Evolutionary conservation across 2,797 vertebrate species (phyloP).

Genomic region (Vultur gryphus): DNA sequence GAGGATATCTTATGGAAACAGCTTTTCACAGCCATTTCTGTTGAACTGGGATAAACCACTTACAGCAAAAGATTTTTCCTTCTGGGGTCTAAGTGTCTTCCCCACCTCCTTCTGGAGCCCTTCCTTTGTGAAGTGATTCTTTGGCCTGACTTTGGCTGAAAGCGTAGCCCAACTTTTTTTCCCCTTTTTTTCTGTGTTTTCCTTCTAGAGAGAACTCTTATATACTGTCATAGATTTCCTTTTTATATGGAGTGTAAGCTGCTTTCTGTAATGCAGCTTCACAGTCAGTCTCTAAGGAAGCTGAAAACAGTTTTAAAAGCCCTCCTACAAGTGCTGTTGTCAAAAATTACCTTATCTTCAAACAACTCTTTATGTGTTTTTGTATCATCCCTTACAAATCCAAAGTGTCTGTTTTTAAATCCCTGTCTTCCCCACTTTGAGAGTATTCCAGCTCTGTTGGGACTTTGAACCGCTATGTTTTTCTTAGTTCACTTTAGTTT

Average conservation of each 20-base stretch:
- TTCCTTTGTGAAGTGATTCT: background rate
- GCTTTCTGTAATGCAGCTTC: background rate
- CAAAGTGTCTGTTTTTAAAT: background rate
- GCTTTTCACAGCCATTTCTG: background rate
- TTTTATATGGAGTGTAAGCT: background rate
- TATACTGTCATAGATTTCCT: background rate
- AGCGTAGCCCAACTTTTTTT: fast-evolving
- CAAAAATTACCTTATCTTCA: background rate
- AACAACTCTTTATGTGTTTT: background rate
- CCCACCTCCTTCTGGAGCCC: background rate
- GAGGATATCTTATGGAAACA: background rate
- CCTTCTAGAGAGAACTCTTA: background rate
- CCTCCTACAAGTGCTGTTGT: background rate
- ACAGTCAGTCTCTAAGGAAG: background rate
- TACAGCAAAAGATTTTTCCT: background rate
- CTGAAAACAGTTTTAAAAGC: background rate
- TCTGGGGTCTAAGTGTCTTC: background rate
- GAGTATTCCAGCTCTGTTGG: background rate
- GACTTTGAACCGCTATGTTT: background rate
- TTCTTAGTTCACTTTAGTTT: background rate
- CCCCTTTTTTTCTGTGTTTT: fast-evolving
- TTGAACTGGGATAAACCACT: background rate
- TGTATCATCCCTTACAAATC: background rate
- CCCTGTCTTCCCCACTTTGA: background rate
- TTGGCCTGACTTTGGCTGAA: background rate